phyloP scores from a whole-genome alignment of 2,888 invertebrate genomes.

The Spodoptera picta region DNA sequence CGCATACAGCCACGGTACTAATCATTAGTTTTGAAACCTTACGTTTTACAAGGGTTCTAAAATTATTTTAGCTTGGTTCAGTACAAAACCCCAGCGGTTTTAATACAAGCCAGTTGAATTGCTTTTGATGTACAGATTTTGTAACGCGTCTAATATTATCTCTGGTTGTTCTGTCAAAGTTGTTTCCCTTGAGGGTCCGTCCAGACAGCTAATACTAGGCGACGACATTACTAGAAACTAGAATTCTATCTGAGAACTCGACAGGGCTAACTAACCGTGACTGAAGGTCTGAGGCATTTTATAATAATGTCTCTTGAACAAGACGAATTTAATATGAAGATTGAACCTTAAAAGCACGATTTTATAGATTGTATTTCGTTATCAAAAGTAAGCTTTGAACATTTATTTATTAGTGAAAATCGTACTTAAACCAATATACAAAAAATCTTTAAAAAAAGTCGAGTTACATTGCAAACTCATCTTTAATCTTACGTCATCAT shows the following conservation, averaged over 20 bases:
- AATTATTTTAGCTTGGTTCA: slow-evolving; percentile 16
- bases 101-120: slow-evolving; percentile 32
- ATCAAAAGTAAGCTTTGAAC: too few relatives aligned
- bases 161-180: slow-evolving; percentile 23
- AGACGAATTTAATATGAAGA: too few relatives aligned
- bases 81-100: slow-evolving; percentile 35
- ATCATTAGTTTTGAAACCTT: slow-evolving; percentile 23
- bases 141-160: slow-evolving; percentile 23
- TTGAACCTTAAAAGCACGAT: too few relatives aligned
- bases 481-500: too few relatives aligned
- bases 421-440: too few relatives aligned
- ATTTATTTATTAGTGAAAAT: too few relatives aligned
- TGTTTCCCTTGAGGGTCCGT: slow-evolving; percentile 21
- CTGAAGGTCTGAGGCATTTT: neutral
- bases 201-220: slow-evolving; percentile 33
- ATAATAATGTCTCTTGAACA: too few relatives aligned
- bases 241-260: slow-evolving; percentile 4
- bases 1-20: slow-evolving; percentile 7
- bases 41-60: slow-evolving; percentile 23
- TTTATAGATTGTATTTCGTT: too few relatives aligned
- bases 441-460: too few relatives aligned
- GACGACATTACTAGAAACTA: slow-evolving; percentile 18
- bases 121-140: slow-evolving; percentile 29
- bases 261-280: slow-evolving; percentile 27
- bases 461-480: too few relatives aligned